Evolutionary conservation across 2,113 vertebrate genomes (phyloP), one percentile per base, ranked within the genome.

Genomic region (Lepus europaeus): DNA sequence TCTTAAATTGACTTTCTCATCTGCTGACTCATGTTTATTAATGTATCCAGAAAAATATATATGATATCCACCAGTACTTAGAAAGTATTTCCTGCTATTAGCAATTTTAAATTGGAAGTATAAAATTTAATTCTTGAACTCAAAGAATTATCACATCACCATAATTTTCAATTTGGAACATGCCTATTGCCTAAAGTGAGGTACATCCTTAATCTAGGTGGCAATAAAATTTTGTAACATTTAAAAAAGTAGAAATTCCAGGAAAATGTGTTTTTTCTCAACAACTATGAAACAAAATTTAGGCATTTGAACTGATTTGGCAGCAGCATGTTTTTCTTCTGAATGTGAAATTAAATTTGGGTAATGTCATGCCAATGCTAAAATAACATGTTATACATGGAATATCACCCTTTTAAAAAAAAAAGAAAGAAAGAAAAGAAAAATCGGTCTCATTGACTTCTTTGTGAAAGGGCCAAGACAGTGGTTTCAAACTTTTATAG

Each of bases 251-350:
- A 97, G 91, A 95, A 97, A 97, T 97, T 97, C 97, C 95, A 96
- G 90, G 96, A 97, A 97, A 96, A 97, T 94, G 89, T 96, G 95
- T 96, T 93, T 85, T 91, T 96, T 92, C 93, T 95, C 96, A 97
- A 95, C 93, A 97, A 96, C 95, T 96, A 97, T 97, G 97, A 97
- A 97, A 96, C 89, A 97, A 97, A 97, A 97, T 97, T 95, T 96
- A 97, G 95, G 97, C 96, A 97, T 97, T 97, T 97, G 96, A 97
- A 95, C 97, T 97, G 97, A 97, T 95, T 97, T 97, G 97, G 97
- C 97, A 97, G 95, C 89, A 97, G 80, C 69, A 88, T 97, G 80
- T 95, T 97, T 96, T 97, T 96, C 91, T 95, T 90, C 95, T 91
- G 95, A 97, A 97, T 97, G 97, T 97, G 96, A 97, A 97, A 97